These are phyloP conservation scores for Heliangelus exortis DNA, from an alignment of 2,797 vertebrate genomes.

Conservation along the genomic window DNA sequence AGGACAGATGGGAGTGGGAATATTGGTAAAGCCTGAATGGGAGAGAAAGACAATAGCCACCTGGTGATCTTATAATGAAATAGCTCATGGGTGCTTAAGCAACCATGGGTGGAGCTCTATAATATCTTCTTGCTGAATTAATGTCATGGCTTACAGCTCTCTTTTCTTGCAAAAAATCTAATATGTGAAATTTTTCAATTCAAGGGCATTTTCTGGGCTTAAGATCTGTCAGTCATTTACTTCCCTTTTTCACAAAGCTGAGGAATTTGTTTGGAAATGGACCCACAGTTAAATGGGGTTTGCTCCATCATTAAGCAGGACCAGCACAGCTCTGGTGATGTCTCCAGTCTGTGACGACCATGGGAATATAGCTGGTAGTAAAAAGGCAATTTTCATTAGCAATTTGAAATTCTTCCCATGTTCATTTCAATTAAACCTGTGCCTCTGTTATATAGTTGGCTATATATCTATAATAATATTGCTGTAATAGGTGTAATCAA, in stretches of 20 bases:
- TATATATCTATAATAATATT: conserved; percentile 18
- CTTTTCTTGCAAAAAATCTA: background rate
- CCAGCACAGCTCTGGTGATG: background rate
- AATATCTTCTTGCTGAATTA: background rate
- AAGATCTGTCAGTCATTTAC: background rate
- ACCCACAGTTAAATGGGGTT: background rate
- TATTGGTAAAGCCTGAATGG: conserved; percentile 8
- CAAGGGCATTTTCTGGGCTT: background rate
- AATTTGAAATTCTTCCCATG: conserved; percentile 30
- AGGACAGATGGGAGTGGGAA: conserved; percentile 25
- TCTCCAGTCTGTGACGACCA: background rate
- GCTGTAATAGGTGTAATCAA: conserved; percentile 18
- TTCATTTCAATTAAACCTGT: conserved; percentile 46
- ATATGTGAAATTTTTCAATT: background rate
- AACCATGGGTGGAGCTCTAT: background rate
- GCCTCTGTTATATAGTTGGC: background rate
- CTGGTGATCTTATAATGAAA: conserved; percentile 8
- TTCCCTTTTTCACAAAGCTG: background rate
- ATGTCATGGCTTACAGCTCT: background rate
- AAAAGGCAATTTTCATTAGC: conserved; percentile 31
- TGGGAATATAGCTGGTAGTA: background rate
- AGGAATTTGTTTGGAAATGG: background rate
- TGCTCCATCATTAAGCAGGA: background rate
- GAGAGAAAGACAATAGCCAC: conserved; percentile 12
- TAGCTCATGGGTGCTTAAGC: conserved; percentile 35